Evolutionary conservation across 2,113 vertebrate genomes (phyloP), one percentile per base, ranked within the genome.

Genomic region (Puffinus mauretanicus): DNA sequence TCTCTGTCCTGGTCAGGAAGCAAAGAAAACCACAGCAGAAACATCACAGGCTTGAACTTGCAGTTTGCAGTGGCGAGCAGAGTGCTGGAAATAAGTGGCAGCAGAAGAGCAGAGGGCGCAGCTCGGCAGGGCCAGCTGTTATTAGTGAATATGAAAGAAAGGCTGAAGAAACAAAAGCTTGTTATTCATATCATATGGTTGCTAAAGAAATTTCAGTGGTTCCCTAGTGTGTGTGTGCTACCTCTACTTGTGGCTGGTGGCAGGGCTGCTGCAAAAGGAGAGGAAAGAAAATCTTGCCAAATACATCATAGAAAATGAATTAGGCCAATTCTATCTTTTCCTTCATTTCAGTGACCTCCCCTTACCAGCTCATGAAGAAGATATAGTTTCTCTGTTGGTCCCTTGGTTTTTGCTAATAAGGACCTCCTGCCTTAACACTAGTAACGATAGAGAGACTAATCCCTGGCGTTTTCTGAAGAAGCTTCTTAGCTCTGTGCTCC

Each of bases 1-100:
- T 49, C 36, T 86, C 61, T 70, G n/a, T 54, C 46, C 51, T 77
- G 10, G 3, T 52, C 42, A 80, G 67, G 55, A 90, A 88, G 69
- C 32, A 88, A 92, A 81, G 42, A 86, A 93, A 94, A 55, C 13
- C 20, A 77, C 60, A 86, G 32, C 51, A 88, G 64, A 96, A 97
- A 36, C 6, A 17, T 55, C 42, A 67, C 29, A 80, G 21, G 19
- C 30, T 86, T 82, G 54, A 88, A 88, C 49, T 42, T 88, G 20
- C 18, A 44, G 11, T 77, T 77, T 90, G 24, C n/a, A 76, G 27
- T 65, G 20, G 27, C 3, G 7, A 94, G 40, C 24, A 65, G 47
- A 91, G 34, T 44, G 26, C 29, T 80, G 62, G 13, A 86, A 85
- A 60, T 38, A 90, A 72, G 58, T 57, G 54, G 18, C 40, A 86